Percentiles rank a stretch among this genome's conserved stretches.
Conservation (phyloP, 2,888 invertebrate species). For the Isoperla grammatica region DNA sequence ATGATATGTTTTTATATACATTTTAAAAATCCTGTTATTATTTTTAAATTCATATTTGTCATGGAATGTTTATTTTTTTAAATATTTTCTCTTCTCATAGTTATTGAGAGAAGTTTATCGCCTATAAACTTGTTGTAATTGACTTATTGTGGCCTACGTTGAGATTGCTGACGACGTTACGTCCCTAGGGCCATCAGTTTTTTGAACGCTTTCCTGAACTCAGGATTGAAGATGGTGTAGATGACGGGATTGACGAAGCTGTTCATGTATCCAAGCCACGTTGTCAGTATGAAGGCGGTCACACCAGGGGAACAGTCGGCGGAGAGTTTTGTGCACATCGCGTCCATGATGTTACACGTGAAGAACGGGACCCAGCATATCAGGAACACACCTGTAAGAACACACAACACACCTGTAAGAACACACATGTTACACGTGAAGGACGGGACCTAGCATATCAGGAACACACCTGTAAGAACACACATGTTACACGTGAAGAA, state of each 20-base stretch:
- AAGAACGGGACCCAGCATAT: slow-evolving; percentile 99
- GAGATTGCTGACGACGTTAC: slow-evolving; percentile 20
- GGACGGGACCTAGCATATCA: slow-evolving; percentile 98
- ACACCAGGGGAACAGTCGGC: slow-evolving; percentile 76
- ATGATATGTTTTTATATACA: slow-evolving; percentile 13
- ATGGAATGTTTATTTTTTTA: too few species aligned
- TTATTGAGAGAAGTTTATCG: too few species aligned
- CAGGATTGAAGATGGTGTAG: slow-evolving; percentile 94
- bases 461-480: slow-evolving; percentile 78
- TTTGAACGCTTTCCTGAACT: slow-evolving; percentile 97
- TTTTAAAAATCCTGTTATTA: too few species aligned
- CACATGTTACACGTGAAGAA: slow-evolving; percentile 98
- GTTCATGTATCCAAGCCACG: slow-evolving; percentile 98
- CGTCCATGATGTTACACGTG: slow-evolving; percentile 95
- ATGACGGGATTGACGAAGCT: slow-evolving; percentile 90
- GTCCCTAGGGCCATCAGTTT: slow-evolving; percentile 72
- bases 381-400: slow-evolving; percentile 83
- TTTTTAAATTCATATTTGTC: too few species aligned
- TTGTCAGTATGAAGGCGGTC: slow-evolving; percentile 87
- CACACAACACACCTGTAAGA: too few species aligned
- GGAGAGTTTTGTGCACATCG: slow-evolving; percentile 84
- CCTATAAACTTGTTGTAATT: slow-evolving; percentile 10
- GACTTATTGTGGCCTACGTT: not conserved
- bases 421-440: slow-evolving; percentile 99
- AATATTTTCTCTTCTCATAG: not conserved